Base-by-base conservation (phyloP, 2,888 invertebrate species). In the Esperia sulphurella region DNA sequence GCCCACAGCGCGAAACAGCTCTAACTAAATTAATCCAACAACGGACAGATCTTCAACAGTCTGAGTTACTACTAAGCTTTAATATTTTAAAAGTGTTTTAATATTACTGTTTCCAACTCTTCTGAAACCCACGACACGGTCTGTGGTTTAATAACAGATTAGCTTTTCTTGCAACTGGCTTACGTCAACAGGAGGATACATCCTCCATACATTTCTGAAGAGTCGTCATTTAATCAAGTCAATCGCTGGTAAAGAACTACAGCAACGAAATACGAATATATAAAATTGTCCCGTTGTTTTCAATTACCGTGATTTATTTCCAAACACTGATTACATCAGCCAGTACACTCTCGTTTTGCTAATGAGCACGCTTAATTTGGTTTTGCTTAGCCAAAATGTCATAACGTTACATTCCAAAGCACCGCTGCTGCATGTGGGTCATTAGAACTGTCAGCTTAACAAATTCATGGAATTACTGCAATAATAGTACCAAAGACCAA, bases 361-460 rank as follows among this genome's bases (percentile, higher is more conserved):
- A 49, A 49, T 49, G 49, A 46, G 45, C 31, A n/a, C 31, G 38
- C 49, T 13, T 49, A 46, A 46, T 49, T 49, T 40, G 43, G 38
- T 43, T 31, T 39, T 30, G 43, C 21, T 1, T 49, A 37, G 30
- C 38, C 14, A 40, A 21, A 13, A 43, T 45, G 43, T 43, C 43
- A 46, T 50, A 40, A 46, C 29, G 40, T 50, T 46, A 21, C 46
- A 75, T 78, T 70, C 71, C 71, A 62, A 68, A 68, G n/a, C 35
- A 63, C 63, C 63, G 8, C 41, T 31, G 28, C 40, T 55, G 62
- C 56, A 69, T 71, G 63, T 62, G 61, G 63, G 59, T 71, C 75
- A 69, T 76, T 76, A 75, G 62, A 63, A 54, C 64, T 65, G 68
- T 63, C 65, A 65, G 65, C 64, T 63, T 65, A 65, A 66, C 69